Conservation (phyloP, 2,113 vertebrate genomes). For the Athene noctua region DNA sequence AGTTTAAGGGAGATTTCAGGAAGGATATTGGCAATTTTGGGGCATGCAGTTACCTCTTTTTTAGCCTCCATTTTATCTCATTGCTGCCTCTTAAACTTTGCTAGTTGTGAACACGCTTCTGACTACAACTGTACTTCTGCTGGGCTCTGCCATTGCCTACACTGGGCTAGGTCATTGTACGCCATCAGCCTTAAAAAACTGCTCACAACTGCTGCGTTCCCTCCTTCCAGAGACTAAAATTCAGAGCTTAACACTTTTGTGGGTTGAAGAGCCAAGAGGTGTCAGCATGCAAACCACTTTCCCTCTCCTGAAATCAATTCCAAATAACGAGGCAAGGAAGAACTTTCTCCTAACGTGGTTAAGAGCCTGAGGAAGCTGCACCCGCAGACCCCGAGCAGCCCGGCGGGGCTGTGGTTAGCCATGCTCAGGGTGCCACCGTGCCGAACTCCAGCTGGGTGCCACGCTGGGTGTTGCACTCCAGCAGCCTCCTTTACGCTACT, state of each 20-base stretch:
- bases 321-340: background rate
- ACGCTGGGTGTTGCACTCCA: rapidly evolving
- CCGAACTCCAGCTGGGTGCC: background rate
- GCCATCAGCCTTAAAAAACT: background rate
- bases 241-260: background rate
- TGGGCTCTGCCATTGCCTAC: background rate
- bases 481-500: background rate
- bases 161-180: background rate
- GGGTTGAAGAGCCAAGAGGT: background rate
- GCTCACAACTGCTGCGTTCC: background rate
- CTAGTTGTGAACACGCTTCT: background rate
- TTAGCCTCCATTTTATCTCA: background rate
- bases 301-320: background rate
- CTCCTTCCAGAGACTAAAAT: background rate
- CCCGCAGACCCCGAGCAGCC: rapidly evolving
- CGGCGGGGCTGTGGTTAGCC: rapidly evolving
- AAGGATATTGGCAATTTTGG: background rate
- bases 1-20: background rate
- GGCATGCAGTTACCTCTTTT: background rate
- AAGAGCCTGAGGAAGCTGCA: background rate
- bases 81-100: background rate
- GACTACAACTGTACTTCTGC: background rate
- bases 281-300: background rate
- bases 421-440: rapidly evolving
- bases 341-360: rapidly evolving